phyloP scores from a whole-genome alignment of 2,888 invertebrate genomes.

The Campaea margaritaria region DNA sequence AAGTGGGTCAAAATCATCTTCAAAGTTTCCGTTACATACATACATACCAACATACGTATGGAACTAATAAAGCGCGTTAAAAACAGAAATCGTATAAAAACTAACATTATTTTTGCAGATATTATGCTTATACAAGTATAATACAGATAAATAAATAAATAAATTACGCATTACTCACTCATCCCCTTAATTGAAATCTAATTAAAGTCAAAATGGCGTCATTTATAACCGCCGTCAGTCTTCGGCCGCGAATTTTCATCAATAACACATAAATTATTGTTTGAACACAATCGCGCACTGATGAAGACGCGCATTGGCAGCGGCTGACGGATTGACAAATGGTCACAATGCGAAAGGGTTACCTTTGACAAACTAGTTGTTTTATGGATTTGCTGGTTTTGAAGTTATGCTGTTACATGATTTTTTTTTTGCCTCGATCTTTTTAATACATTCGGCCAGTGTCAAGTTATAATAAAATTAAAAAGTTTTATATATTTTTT shows the following conservation, averaged over 20 bases:
- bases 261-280: constrained; percentile 31
- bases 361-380: background rate
- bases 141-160: background rate
- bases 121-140: too few relatives aligned
- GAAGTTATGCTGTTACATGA: background rate
- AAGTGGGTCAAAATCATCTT: too few relatives aligned
- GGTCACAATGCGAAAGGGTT: constrained; percentile 1
- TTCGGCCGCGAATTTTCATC: constrained; percentile 28
- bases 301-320: constrained; percentile 29
- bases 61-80: too few relatives aligned
- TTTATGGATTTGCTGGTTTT: background rate
- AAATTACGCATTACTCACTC: background rate
- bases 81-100: too few relatives aligned
- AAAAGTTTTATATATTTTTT: too few relatives aligned
- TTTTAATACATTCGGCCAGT: too few relatives aligned
- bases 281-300: constrained; percentile 26
- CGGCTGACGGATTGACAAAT: constrained; percentile 30
- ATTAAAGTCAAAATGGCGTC: constrained; percentile 35
- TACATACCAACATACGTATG: too few relatives aligned
- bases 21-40: too few relatives aligned
- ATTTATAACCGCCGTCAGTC: constrained; percentile 33
- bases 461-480: too few relatives aligned
- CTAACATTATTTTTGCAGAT: too few relatives aligned
- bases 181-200: constrained; percentile 22
- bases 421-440: too few relatives aligned